phyloP scores from a whole-genome alignment of 35 echinoderm and acorn worm species.

The Strongylocentrotus purpuratus region DNA sequence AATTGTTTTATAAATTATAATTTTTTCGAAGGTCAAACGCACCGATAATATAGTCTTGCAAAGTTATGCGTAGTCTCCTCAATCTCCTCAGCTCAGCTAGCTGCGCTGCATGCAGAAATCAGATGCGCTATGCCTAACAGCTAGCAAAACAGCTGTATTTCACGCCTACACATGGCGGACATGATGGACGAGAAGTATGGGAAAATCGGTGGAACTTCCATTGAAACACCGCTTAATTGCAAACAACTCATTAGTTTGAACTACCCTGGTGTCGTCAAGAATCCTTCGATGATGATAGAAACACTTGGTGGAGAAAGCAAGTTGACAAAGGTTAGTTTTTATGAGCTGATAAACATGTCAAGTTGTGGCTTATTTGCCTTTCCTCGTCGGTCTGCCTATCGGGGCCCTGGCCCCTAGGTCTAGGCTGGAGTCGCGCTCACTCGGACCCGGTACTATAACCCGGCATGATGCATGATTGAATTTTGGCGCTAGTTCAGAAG shows the following conservation, averaged over 20 bases:
- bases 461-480: too few relatives aligned
- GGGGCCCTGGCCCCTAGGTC: not conserved
- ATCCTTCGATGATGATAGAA: conserved; percentile 60
- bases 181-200: not conserved
- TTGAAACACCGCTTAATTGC: not conserved
- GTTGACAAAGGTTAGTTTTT: conserved; percentile 56
- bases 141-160: not conserved
- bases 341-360: too few relatives aligned
- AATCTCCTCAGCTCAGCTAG: too few relatives aligned
- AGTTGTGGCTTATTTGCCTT: not conserved
- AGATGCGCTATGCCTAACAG: not conserved
- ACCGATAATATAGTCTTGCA: too few relatives aligned
- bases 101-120: too few relatives aligned
- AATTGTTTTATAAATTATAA: too few relatives aligned
- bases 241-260: conserved; percentile 59
- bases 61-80: too few relatives aligned
- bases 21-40: too few relatives aligned
- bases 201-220: not conserved
- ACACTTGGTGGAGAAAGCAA: conserved; percentile 67
- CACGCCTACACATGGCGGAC: not conserved
- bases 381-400: not conserved
- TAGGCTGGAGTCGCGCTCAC: not conserved
- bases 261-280: conserved; percentile 65
- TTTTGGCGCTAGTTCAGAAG: too few relatives aligned
- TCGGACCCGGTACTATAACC: not conserved